Percentiles rank a stretch among this genome's conserved stretches.
Conservation (phyloP, 2,888 invertebrate species). For the Tinea pellionella region DNA sequence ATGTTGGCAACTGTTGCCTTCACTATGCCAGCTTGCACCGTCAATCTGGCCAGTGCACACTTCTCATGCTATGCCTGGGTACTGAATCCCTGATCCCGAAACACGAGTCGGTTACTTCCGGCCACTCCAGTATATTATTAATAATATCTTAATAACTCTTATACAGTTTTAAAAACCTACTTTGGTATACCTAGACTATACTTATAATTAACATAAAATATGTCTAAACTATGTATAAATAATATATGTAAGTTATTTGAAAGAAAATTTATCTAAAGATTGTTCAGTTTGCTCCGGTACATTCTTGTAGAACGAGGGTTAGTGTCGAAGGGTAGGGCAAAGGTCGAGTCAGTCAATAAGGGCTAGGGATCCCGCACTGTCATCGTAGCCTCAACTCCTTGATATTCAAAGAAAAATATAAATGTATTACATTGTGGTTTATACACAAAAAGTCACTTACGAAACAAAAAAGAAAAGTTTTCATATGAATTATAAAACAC, state of each 20-base stretch:
- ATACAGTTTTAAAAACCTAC: too few relatives aligned
- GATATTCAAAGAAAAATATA: background rate
- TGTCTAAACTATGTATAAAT: background rate
- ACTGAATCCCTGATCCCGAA: too few relatives aligned
- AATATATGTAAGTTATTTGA: background rate
- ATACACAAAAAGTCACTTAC: conserved; percentile 3
- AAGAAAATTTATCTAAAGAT: background rate
- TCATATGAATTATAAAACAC: background rate
- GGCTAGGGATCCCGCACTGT: conserved; percentile 2
- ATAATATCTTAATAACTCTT: too few relatives aligned
- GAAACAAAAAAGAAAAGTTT: background rate
- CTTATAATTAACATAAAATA: background rate
- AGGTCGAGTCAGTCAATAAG: conserved; percentile 11
- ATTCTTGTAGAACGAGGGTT: conserved; percentile 9
- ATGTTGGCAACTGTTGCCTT: too few relatives aligned
- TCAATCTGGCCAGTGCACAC: too few relatives aligned
- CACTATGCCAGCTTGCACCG: too few relatives aligned
- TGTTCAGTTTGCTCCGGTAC: background rate
- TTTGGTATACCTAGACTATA: too few relatives aligned
- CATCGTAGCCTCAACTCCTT: background rate
- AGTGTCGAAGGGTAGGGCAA: background rate
- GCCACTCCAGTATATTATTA: too few relatives aligned
- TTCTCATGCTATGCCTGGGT: too few relatives aligned
- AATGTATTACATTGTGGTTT: background rate
- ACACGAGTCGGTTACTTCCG: too few relatives aligned